Conservation (phyloP, 2,113 vertebrate genomes). For the Heterochromis multidens region DNA sequence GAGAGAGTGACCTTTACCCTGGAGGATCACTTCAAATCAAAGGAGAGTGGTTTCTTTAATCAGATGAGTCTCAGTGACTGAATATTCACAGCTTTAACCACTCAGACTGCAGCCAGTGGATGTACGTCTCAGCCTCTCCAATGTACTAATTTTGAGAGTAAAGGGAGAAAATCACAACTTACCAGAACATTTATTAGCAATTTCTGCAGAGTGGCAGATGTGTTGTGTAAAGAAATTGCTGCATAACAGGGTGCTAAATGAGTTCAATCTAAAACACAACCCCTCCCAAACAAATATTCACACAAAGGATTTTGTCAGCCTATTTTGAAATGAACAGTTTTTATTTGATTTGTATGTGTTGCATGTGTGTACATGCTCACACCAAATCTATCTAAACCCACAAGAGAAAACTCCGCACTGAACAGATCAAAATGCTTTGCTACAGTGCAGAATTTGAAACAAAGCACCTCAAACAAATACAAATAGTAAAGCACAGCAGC, state of each 20-base stretch:
- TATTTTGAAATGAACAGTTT: neutral
- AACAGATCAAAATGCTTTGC: neutral
- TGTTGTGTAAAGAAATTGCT: neutral
- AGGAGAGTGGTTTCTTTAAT: neutral
- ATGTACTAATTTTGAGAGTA: neutral
- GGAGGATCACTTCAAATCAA: constrained; percentile 3
- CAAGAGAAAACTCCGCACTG: neutral
- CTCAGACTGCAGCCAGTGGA: neutral
- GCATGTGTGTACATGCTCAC: neutral
- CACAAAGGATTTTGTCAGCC: neutral
- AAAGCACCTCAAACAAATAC: neutral
- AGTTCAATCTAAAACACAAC: neutral
- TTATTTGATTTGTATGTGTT: neutral
- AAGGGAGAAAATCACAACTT: neutral
- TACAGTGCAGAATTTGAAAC: neutral
- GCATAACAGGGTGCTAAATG: neutral
- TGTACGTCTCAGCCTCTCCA: neutral
- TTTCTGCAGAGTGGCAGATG: neutral
- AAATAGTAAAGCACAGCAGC: neutral
- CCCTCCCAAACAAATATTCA: neutral
- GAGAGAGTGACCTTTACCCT: neutral
- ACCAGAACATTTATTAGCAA: neutral
- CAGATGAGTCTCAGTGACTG: neutral
- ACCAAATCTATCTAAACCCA: neutral
- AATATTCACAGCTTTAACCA: constrained; percentile 4